Evolutionary conservation across 2,113 vertebrate species (phyloP), one percentile per base, ranked within the genome.

Genomic region (Myotis brandtii): DNA sequence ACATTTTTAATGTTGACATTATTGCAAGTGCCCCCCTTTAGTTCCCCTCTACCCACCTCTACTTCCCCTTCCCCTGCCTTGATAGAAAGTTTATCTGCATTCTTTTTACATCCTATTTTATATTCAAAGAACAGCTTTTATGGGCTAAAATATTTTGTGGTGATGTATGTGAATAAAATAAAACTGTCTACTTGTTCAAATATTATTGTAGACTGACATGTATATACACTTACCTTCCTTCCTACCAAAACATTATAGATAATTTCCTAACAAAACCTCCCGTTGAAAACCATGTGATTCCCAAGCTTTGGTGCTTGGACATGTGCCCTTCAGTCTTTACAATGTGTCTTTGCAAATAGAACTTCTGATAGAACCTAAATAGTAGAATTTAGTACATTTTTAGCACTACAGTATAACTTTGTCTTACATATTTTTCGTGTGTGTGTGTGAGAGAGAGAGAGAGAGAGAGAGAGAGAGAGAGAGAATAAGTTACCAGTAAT

Each of bases 261-360:
- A 46, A 50, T 43, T 30, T 8, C 23, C 6, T 64, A 12, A 27
- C 30, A 70, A 76, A 88, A 14, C 16, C 5, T 54, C 12, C 6
- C 25, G 2, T 70, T 79, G 67, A 75, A 32, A 0, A 25, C 37
- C 18, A 23, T 6, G 9, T 80, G 56, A 32, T 40, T 79, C 80
- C 10, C 2, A 48, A 13, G 1, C 4, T 34, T 17, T 12, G 56
- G 5, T 1, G 7, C 37, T 37, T 92, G 16, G 3, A 2, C 17
- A 11, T 9, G 3, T n/a, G 48, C 13, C 12, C 9, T 14, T 56
- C 25, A 30, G 8, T 16, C 16, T 80, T 83, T 82, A 34, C 5
- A 23, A 9, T 34, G 11, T n/a, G n/a, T 3, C 9, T 37, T 50
- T 80, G 6, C 40, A 80, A 10, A 48, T 46, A 67, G 10, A 82